These are phyloP conservation scores for Platalea minor DNA, from an alignment of 2,797 vertebrate species.

Conservation along the genomic window DNA sequence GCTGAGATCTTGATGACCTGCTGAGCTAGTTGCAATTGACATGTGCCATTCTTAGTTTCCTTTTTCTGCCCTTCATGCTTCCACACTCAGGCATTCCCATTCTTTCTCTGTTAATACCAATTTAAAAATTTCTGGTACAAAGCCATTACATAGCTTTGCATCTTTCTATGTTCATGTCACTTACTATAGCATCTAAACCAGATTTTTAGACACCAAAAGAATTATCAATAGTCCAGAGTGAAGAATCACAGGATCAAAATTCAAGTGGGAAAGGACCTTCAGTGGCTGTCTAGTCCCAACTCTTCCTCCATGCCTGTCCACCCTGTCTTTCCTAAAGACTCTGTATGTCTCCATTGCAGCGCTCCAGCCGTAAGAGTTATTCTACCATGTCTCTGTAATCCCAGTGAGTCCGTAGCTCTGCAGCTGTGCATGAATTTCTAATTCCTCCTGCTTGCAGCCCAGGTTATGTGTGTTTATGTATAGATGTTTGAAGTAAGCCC, in stretches of 20 bases:
- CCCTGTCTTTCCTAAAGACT: neutral
- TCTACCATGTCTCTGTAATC: neutral
- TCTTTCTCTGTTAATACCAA: neutral
- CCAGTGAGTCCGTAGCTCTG: neutral
- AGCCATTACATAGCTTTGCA: neutral
- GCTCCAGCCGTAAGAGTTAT: neutral
- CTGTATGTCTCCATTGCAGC: accelerated
- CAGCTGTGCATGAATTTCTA: neutral
- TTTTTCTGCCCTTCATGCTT: neutral
- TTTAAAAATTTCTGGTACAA: neutral
- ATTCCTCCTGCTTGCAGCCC: neutral
- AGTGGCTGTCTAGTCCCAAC: neutral
- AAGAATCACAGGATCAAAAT: neutral
- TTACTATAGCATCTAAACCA: neutral
- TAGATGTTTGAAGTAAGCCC: neutral
- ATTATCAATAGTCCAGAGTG: neutral
- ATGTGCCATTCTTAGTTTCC: neutral
- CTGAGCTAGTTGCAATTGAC: neutral
- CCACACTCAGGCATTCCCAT: neutral
- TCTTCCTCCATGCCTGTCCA: neutral
- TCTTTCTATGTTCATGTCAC: neutral
- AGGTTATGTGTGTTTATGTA: neutral
- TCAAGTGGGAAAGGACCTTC: neutral
- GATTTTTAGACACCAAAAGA: neutral
- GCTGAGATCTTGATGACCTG: neutral